Evolutionary conservation across 2,888 invertebrate species (phyloP), one percentile per base, ranked within the genome.

Genomic region (Hoplodrina blanda): DNA sequence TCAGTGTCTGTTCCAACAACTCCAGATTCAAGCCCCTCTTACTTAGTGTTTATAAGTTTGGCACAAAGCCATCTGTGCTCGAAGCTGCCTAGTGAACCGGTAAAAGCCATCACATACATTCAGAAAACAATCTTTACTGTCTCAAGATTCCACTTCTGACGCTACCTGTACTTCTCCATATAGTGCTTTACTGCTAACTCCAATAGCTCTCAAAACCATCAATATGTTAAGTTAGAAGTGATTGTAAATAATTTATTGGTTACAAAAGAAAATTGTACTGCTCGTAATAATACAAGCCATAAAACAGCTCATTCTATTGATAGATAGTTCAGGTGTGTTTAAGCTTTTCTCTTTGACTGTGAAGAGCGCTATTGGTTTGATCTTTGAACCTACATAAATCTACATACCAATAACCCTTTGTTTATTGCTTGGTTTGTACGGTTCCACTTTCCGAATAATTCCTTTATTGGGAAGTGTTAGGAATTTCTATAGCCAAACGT

Each of bases 191-290:
- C 65, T 73, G 72, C 72, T 76, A 67, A 69, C 57, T 69, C 62
- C 57, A 67, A 75, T 81, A 69, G 73, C 74, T 69, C 77, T 71
- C 71, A 71, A 76, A 81, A 79, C 83, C 71, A 84, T 85, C 83
- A 82, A 83, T 84, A 80, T 83, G 78, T 81, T 74, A 76, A 81
- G 79, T 78, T 80, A 63, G 69, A 73, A 80, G 82, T 77, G 82
- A 80, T 76, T 83, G 76, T 84, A 80, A 83, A 83, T 82, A 69
- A 78, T 82, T 84, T 84, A 84, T 84, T 71, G 75, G 82, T 65
- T 75, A 76, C 68, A 78, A 80, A 80, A 76, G 75, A 78, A 84
- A 84, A 72, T 60, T 56, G 44, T 74, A 81, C 77, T 73, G 76
- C 70, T 62, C 67, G 62, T 72, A 67, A 73, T 78, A 72, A 62